Base-by-base conservation (phyloP, 2,797 vertebrate genomes). In the Amblyopsis hoosieri region DNA sequence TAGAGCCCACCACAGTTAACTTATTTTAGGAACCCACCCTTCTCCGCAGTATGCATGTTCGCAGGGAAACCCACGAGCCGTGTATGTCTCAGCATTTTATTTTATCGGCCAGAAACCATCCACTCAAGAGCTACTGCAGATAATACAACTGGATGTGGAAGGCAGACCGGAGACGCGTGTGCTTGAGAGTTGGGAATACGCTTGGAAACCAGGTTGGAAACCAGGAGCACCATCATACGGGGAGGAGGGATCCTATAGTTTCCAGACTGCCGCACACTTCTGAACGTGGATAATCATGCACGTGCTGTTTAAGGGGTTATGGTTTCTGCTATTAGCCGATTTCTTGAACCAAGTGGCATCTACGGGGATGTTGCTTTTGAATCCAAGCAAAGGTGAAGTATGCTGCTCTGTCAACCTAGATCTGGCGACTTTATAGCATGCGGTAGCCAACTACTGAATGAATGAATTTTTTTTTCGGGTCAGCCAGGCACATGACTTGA, bases 241-340 rank as follows among this genome's bases (percentile, higher is more conserved):
- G 37, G 37, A 83, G 82, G 80, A 86, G 65, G 4, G 37, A 42
- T 42, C 23, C 23, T 29, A 42, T 42, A 42, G 37, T 42, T 42
- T 71, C 64, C 83, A 79, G 82, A 73, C 84, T 83, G 86, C 72
- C 85, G 85, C 86, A 83, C 83, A 88, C 78, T 64, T 78, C 83
- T 79, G 84, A 90, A 87, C 81, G 85, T 86, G 85, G 89, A 94
- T 89, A 94, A 95, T 89, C 95, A 97, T 97, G 96, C 92, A 93
- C 93, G 93, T 94, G 90, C 94, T 94, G 90, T 89, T 94, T 76
- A 94, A 94, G 95, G 94, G 92, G 86, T 87, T 93, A 89, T 89
- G 89, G 80, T 90, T 95, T 85, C 91, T 93, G 62, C 86, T 95
- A 64, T 90, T 95, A 89, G 90, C 88, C 80, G 92, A 92, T 76